Evolutionary conservation across 2,797 vertebrate species (phyloP).

Genomic region (Smutsia temminckii): DNA sequence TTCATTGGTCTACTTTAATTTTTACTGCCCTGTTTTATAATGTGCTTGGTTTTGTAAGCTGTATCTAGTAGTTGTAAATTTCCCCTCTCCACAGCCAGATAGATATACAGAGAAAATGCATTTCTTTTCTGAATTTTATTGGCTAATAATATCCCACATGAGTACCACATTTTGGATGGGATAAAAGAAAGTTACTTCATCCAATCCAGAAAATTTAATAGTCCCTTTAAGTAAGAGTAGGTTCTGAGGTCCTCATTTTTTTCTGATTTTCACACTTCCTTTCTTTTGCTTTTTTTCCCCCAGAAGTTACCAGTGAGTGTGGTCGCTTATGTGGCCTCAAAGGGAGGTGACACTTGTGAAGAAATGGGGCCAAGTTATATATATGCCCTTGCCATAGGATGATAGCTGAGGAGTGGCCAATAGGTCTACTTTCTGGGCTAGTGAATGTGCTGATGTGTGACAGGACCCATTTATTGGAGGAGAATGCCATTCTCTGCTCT

Average conservation of each 20-base stretch:
- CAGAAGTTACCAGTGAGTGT: neutral
- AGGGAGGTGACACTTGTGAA: neutral
- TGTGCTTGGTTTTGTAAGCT: constrained; percentile 22
- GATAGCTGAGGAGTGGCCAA: neutral
- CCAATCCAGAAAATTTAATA: neutral
- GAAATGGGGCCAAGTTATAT: neutral
- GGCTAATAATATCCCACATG: neutral
- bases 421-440: neutral
- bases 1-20: constrained; percentile 25
- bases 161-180: neutral
- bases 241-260: neutral
- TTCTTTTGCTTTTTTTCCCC: neutral
- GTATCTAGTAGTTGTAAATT: neutral
- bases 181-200: constrained; percentile 30
- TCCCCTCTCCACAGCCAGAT: neutral
- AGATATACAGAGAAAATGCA: neutral
- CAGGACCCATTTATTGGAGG: neutral
- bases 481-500: neutral
- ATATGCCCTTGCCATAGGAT: neutral
- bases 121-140: constrained; percentile 26
- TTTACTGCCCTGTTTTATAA: constrained; percentile 22
- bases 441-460: neutral
- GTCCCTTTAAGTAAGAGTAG: neutral
- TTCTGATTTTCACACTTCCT: constrained; percentile 22
- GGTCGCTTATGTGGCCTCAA: neutral